Conservation (phyloP, 1,140 invertebrate genomes). For the Sycobia sp. region DNA sequence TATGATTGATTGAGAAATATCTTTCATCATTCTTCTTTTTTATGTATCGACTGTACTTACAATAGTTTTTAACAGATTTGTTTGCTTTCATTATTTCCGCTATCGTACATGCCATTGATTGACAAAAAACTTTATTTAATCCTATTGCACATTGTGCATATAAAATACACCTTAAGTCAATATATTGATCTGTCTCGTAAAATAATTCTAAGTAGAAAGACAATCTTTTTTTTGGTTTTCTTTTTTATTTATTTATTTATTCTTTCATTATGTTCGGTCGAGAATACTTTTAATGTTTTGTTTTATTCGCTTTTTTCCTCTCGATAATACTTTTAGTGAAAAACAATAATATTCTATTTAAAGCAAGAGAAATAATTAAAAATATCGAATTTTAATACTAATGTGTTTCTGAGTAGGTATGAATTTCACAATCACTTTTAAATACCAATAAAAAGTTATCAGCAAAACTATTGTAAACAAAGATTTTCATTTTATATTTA, state of each 20-base stretch:
- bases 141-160: slow-evolving; percentile 43
- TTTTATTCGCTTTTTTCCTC: too few relatives aligned
- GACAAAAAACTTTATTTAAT: slow-evolving; percentile 33
- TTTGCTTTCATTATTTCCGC: slow-evolving; percentile 30
- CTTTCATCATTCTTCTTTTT: slow-evolving; percentile 36
- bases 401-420: too few relatives aligned
- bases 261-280: slow-evolving; percentile 3
- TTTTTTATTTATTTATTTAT: neutral
- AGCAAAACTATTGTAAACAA: too few relatives aligned
- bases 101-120: slow-evolving; percentile 22
- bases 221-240: neutral
- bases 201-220: slow-evolving; percentile 19
- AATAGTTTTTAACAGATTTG: slow-evolving; percentile 31
- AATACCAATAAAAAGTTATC: too few relatives aligned
- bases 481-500: too few relatives aligned
- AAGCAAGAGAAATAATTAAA: slow-evolving; percentile 1
- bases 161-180: slow-evolving; percentile 14
- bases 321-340: slow-evolving; percentile 4
- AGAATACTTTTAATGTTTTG: slow-evolving; percentile 5
- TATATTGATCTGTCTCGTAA: slow-evolving; percentile 27
- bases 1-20: slow-evolving; percentile 53
- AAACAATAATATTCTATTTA: neutral
- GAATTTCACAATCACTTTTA: too few relatives aligned
- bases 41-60: slow-evolving; percentile 8
- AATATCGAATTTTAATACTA: neutral